A percentile compares a stretch with the other conserved stretches of the same genome.
These are phyloP conservation scores for Ctenicera cuprea DNA, from an alignment of 2,888 invertebrate genomes.

Conservation along the genomic window DNA sequence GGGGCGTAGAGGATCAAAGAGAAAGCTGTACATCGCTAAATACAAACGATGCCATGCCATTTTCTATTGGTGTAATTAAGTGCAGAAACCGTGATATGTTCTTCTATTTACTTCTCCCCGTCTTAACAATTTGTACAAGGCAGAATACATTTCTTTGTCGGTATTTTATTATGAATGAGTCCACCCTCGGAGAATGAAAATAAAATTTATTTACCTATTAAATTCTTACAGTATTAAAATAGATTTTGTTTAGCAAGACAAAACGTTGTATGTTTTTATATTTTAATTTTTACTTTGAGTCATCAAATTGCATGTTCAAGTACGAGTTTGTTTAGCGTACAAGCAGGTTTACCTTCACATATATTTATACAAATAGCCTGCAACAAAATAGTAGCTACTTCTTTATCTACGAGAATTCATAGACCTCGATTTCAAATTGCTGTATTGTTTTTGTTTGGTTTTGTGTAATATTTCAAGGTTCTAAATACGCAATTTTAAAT, in stretches of 20 bases:
- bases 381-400: background rate
- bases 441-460: slow-evolving; percentile 40
- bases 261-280: too few species aligned
- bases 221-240: too few species aligned
- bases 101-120: slow-evolving; percentile 3
- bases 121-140: too few species aligned
- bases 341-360: slow-evolving; percentile 35
- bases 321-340: slow-evolving; percentile 21
- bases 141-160: too few species aligned
- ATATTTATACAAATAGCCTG: slow-evolving; percentile 1
- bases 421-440: slow-evolving; percentile 24
- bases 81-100: slow-evolving; percentile 39
- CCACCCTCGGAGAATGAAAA: too few species aligned
- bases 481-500: slow-evolving; percentile 16
- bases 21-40: slow-evolving; percentile 50
- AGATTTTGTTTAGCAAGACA: too few species aligned
- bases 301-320: slow-evolving; percentile 27
- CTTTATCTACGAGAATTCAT: background rate
- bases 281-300: background rate
- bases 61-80: slow-evolving; percentile 40
- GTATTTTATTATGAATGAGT: too few species aligned
- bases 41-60: slow-evolving; percentile 37
- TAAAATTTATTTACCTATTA: too few species aligned
- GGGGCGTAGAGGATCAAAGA: slow-evolving; percentile 46
- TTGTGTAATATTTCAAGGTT: slow-evolving; percentile 33